Percentiles rank a stretch among this genome's conserved stretches.
Evolutionary conservation across 1,140 invertebrate genomes (phyloP).

Genomic region (Psix sp.): DNA sequence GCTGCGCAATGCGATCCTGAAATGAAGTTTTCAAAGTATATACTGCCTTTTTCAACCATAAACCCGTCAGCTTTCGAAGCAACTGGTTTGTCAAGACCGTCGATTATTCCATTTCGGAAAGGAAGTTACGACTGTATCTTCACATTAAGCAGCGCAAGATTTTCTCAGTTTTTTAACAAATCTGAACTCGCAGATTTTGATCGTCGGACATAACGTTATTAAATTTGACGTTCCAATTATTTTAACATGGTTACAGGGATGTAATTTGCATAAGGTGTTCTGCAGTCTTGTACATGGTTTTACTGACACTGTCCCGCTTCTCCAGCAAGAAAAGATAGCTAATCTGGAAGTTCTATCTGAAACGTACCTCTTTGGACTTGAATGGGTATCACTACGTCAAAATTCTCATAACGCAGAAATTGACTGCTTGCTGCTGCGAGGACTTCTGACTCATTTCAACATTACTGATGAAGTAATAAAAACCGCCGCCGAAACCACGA

Average conservation of each 20-base stretch:
- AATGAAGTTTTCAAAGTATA: constrained; percentile 1
- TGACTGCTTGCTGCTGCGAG: constrained; percentile 10
- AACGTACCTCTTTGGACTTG: not conserved
- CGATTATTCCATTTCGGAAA: constrained; percentile 2
- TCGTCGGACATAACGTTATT: constrained; percentile 18
- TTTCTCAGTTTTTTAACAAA: constrained; percentile 11
- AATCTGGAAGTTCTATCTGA: constrained; percentile 6
- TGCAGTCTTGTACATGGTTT: constrained; percentile 2
- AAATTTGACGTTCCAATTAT: constrained; percentile 14
- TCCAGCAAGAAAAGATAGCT: constrained; percentile 9
- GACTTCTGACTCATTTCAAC: constrained; percentile 13
- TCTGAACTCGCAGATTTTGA: constrained; percentile 3
- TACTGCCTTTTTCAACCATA: not conserved
- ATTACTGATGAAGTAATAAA: constrained; percentile 14
- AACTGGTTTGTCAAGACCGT: not conserved
- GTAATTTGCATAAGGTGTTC: constrained; percentile 1
- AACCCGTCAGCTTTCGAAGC: not conserved
- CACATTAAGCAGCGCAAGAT: not conserved
- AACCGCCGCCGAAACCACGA: not conserved
- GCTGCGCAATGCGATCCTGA: no score
- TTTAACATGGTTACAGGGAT: constrained; percentile 6
- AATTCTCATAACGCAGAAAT: constrained; percentile 8
- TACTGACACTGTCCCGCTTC: constrained; percentile 6
- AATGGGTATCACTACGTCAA: constrained; percentile 5
- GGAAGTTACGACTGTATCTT: not conserved